Base-by-base conservation (phyloP, 1,140 invertebrate genomes). In the Fopius arisanus region DNA sequence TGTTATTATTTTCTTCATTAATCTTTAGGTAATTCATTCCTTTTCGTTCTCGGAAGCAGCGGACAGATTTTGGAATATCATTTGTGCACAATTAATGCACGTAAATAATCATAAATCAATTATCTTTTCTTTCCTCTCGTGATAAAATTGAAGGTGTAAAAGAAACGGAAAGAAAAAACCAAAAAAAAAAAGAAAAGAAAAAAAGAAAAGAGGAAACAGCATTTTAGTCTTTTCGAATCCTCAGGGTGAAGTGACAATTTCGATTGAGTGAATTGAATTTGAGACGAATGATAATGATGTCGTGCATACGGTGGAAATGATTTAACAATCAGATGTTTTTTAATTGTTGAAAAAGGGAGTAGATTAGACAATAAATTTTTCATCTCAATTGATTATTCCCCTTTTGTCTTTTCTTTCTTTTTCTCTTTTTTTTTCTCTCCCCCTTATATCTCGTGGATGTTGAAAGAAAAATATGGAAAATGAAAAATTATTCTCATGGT, bases 41-140 rank as follows among this genome's bases (percentile, higher is more conserved):
- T 28, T 26, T 59, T 73, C 79, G 74, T 78, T 67, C 73, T 48
- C 83, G 82, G 84, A 83, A 84, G 83, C 80, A 82, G 81, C 80
- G 81, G 84, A 86, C 84, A 84, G 82, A 81, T 80, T 84, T 76
- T 76, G 75, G 71, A 76, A 73, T 73, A 76, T 59, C 75, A 70
- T 12, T 70, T 69, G 67, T 76, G 71, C 75, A 75, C 21, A 43
- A 75, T 37, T 73, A 26, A 70, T 66, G 72, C 71, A 73, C 67
- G 70, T 51, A 19, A 59, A 26, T 59, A 26, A 59, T 26, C 19
- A 14, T 59, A 26, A 59, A 59, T 26, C 54, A 23, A 59, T 59
- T 21, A 59, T 59, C 19, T 33, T 31, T 37, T 37, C 7, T 37
- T 63, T 40, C 62, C 19, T 40, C 51, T 59, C 54, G 7, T 67